phyloP scores from a whole-genome alignment of 2,888 invertebrate species.

The Drosophila hamatofila region DNA sequence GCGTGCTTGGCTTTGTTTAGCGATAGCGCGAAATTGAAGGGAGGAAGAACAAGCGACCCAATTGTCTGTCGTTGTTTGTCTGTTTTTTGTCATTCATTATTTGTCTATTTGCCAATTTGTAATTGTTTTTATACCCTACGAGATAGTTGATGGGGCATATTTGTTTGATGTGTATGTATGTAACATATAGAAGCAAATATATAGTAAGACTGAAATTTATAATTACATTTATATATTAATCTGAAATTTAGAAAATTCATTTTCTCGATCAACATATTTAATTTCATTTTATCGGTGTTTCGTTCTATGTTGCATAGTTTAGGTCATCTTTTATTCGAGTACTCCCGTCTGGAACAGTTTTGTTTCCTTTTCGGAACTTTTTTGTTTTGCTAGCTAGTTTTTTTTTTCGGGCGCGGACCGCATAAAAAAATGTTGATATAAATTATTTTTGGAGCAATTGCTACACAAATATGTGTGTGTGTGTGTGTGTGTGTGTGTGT shows the following conservation, averaged over 20 bases:
- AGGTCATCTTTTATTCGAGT: not conserved
- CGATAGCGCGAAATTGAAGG: constrained; percentile 26
- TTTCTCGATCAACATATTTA: no score
- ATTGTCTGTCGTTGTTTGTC: constrained; percentile 38
- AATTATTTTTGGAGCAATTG: constrained; percentile 72
- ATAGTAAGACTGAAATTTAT: not conserved
- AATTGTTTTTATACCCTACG: constrained; percentile 26
- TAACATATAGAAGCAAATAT: not conserved
- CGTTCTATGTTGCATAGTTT: not conserved
- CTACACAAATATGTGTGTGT: constrained; percentile 23
- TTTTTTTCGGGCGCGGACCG: constrained; percentile 43
- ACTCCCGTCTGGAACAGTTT: not conserved
- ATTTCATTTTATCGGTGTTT: not conserved
- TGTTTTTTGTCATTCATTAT: constrained; percentile 29
- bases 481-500: constrained; percentile 14
- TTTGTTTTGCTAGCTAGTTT: constrained; percentile 15
- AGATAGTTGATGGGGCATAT: not conserved
- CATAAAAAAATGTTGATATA: constrained; percentile 59
- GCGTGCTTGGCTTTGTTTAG: constrained; percentile 32
- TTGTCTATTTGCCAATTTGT: constrained; percentile 59
- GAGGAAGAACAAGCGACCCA: constrained; percentile 49
- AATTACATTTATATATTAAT: no score
- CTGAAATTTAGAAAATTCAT: not conserved
- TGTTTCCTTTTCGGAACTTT: constrained; percentile 9
- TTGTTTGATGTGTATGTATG: not conserved